Evolutionary conservation across 2,113 vertebrate genomes (phyloP), one percentile per base, ranked within the genome.

Genomic region (Mormoops blainvillei): DNA sequence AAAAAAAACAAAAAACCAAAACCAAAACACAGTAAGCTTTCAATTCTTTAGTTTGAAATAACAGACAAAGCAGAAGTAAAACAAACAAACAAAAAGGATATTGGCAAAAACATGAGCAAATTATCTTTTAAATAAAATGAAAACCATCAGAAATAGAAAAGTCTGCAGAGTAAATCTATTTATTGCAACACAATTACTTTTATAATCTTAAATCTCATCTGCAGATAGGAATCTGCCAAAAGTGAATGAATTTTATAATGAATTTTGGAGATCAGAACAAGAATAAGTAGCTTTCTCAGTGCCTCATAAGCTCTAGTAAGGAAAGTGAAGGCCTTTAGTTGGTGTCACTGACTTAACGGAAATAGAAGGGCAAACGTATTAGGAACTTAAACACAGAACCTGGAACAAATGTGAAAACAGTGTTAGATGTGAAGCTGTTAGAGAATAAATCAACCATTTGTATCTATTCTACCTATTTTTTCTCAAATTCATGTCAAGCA

Each of bases 61-160:
- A 71, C 24, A 83, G 76, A 54, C 18, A 85, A 88, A 96, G n/a
- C 83, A 88, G 74, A 89, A 86, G 81, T 24, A 73, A 93, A 77
- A 83, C 22, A 67, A 67, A 20, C 77, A 88, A 85, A 54, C 91
- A 82, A 89, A 90, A 50, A 93, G 3, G 33, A 81, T 81, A 89
- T 1, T 76, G 52, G 63, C n/a, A 70, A 94, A 95, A 91, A 50
- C 18, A 61, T 45, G 19, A 95, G 61, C 52, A 92, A 93, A 78
- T 89, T 78, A 70, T 56, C 41, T 33, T 52, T 78, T 89, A 63
- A 93, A 68, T 78, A 43, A 94, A 68, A 33, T 50, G 13, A 71
- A 95, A 86, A 81, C 22, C n/a, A 36, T 22, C 31, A 81, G 48
- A 15, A 56, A 83, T 18, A 92, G 61, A 63, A 88, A 94, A 94